These are phyloP conservation scores for Mesoclemmys tuberculata DNA, from an alignment of 2,113 vertebrate species.

Conservation along the genomic window DNA sequence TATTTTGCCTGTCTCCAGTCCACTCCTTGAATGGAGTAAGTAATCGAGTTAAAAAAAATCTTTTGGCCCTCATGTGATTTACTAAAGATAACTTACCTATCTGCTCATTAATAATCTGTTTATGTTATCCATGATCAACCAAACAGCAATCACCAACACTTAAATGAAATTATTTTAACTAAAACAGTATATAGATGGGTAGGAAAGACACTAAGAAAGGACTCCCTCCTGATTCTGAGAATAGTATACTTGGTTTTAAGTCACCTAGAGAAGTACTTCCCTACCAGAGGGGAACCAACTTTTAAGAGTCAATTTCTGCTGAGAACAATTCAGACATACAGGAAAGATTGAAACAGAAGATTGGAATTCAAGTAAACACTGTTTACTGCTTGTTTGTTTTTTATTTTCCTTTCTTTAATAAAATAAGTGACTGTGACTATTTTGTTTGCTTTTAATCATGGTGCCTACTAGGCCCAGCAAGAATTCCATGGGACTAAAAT, in stretches of 20 bases:
- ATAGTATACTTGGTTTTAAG: background rate
- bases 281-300: background rate
- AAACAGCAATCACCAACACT: background rate
- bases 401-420: too few relatives aligned
- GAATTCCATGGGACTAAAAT: background rate
- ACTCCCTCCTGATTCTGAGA: background rate
- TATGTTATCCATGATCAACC: too few relatives aligned
- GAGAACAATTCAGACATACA: background rate
- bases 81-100: background rate
- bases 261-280: background rate
- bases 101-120: background rate
- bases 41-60: too few relatives aligned
- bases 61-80: background rate
- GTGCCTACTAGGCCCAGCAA: background rate
- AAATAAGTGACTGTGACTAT: background rate
- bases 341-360: too few relatives aligned
- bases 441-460: background rate
- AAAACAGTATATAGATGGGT: too few relatives aligned
- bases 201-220: background rate
- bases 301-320: background rate
- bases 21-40: too few relatives aligned
- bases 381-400: too few relatives aligned
- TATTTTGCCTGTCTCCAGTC: background rate
- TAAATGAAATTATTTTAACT: background rate
- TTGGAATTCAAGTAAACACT: too few relatives aligned